Percentiles rank a stretch among this genome's conserved stretches.
These are phyloP conservation scores for Rhynchopsitta pachyrhyncha DNA, from an alignment of 2,113 vertebrate species.

Conservation along the genomic window DNA sequence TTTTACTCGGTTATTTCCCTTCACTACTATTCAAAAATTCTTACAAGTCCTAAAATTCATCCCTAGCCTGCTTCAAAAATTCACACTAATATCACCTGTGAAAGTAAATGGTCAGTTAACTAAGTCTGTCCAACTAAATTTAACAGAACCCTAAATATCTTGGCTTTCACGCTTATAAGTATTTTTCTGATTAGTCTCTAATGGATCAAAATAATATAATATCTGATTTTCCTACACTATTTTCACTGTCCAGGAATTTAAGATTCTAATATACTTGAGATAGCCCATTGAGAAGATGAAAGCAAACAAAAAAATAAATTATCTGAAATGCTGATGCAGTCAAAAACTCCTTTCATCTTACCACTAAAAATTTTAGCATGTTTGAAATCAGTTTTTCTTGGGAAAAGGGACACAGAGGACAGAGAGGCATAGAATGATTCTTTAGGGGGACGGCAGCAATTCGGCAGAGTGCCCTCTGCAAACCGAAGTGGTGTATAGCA, in stretches of 20 bases:
- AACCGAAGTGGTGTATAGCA: fast-evolving
- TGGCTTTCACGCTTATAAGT: not conserved
- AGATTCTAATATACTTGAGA: not conserved
- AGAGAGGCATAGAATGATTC: not conserved
- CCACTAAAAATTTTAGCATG: not conserved
- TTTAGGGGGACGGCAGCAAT: not conserved
- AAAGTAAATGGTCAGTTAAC: not conserved
- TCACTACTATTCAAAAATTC: not conserved
- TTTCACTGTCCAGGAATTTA: not conserved
- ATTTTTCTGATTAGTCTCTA: not conserved
- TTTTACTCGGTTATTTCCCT: not conserved
- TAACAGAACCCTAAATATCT: not conserved
- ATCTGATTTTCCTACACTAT: not conserved
- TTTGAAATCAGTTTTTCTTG: not conserved
- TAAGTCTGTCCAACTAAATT: not conserved
- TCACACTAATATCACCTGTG: not conserved
- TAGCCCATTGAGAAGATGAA: not conserved
- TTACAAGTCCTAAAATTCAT: not conserved
- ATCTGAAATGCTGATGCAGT: not conserved
- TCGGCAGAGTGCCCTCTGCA: not conserved
- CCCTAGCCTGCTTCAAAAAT: not conserved
- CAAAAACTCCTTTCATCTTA: not conserved
- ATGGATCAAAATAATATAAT: not conserved
- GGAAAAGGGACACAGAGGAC: not conserved
- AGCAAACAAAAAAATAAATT: not conserved